A percentile compares a stretch with the other conserved stretches of the same genome.
Evolutionary conservation across 2,888 invertebrate genomes (phyloP).

Genomic region (Xanthia togata): DNA sequence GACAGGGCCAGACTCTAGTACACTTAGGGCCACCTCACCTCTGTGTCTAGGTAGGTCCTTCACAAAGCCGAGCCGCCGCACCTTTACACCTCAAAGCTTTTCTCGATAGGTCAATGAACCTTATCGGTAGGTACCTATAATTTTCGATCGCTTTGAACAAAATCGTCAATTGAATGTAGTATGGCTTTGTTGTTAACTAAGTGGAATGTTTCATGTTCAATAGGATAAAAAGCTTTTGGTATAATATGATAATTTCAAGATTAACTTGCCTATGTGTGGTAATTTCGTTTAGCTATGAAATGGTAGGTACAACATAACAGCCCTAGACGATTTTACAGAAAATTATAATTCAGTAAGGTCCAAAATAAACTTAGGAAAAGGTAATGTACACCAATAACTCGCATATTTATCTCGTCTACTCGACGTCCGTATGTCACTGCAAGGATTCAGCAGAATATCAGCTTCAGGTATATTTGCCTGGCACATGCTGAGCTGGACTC

Average conservation of each 20-base stretch:
- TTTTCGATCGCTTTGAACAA: constrained; percentile 20
- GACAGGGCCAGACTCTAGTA: constrained; percentile 72
- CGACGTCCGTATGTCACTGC: no score
- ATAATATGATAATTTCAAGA: not conserved
- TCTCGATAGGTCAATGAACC: constrained; percentile 72
- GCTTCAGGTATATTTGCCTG: no score
- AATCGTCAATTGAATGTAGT: not conserved
- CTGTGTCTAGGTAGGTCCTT: constrained; percentile 76
- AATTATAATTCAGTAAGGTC: not conserved
- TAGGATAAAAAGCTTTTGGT: not conserved
- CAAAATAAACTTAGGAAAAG: not conserved
- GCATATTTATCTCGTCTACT: no score
- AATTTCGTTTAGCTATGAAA: not conserved
- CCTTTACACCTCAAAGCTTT: constrained; percentile 69
- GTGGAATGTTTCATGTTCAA: not conserved
- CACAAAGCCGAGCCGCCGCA: constrained; percentile 76
- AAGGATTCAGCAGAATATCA: no score
- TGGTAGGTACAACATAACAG: no score
- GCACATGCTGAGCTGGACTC: no score
- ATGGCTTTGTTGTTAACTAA: not conserved
- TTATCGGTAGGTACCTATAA: constrained; percentile 40
- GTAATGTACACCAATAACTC: no score
- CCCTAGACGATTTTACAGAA: no score
- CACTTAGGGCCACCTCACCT: constrained; percentile 65
- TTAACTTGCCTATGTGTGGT: not conserved